These are phyloP conservation scores for Apomyelois bistriatella DNA, from an alignment of 2,888 invertebrate species.

Conservation along the genomic window DNA sequence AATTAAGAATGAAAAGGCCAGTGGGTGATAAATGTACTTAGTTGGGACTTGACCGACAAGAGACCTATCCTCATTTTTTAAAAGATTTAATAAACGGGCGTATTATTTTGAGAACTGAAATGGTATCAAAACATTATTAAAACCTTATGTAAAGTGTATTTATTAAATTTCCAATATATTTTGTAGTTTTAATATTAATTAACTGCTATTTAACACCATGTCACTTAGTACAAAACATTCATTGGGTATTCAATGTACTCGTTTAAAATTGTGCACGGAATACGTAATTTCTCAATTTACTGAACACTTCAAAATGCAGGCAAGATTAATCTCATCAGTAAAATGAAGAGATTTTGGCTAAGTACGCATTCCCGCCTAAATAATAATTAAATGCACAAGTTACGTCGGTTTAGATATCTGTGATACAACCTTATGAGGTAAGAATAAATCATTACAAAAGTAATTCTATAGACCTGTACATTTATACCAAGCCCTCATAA, in stretches of 20 bases:
- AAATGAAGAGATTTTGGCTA: background rate
- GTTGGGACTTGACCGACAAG: too few relatives aligned
- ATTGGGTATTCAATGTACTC: slow-evolving; percentile 2
- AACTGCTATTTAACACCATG: slow-evolving; percentile 10
- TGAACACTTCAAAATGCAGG: slow-evolving; percentile 13
- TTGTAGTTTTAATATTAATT: slow-evolving; percentile 3
- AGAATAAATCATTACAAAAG: background rate
- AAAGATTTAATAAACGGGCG: too few relatives aligned
- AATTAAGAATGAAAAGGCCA: too few relatives aligned
- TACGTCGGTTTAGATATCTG: background rate
- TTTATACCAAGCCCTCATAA: background rate
- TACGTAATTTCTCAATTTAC: background rate
- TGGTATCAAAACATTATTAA: background rate
- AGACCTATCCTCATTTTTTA: too few relatives aligned
- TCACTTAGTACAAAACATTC: slow-evolving; percentile 15
- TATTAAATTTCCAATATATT: slow-evolving; percentile 11
- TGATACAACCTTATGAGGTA: background rate
- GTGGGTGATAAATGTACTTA: too few relatives aligned
- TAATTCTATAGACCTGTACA: background rate
- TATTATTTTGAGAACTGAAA: too few relatives aligned
- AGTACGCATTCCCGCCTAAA: background rate
- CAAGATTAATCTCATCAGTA: background rate
- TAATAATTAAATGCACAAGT: slow-evolving; percentile 4
- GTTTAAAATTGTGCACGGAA: background rate
- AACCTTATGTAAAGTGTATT: background rate